These are phyloP conservation scores for Brenthis ino DNA, from an alignment of 2,888 invertebrate genomes.

Conservation along the genomic window DNA sequence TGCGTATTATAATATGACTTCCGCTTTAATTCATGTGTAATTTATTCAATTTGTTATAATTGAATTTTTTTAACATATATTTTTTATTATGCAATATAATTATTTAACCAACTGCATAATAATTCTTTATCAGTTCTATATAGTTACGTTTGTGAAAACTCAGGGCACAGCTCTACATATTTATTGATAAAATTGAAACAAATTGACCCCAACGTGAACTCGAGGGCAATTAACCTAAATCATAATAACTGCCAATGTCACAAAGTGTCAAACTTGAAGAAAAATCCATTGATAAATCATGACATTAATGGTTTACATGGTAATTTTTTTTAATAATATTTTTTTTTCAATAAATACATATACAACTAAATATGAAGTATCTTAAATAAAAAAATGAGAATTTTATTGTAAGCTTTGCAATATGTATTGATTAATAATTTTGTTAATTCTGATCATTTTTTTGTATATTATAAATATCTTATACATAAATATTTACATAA, in stretches of 20 bases:
- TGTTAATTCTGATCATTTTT: too few species aligned
- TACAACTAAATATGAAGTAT: too few species aligned
- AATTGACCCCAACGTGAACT: conserved; percentile 30
- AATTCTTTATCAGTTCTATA: neutral
- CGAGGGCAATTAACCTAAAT: conserved; percentile 40
- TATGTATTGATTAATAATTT: too few species aligned
- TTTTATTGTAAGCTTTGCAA: too few species aligned
- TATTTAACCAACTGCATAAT: neutral
- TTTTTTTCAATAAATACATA: too few species aligned
- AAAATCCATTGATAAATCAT: conserved; percentile 1
- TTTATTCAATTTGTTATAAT: neutral
- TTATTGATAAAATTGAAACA: conserved; percentile 32
- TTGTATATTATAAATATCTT: too few species aligned
- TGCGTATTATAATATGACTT: neutral
- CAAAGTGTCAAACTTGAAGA: conserved; percentile 4
- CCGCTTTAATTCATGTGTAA: neutral
- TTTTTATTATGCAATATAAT: neutral
- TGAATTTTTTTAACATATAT: neutral
- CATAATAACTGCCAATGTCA: conserved; percentile 36
- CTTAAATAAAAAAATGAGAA: too few species aligned
- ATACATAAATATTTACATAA: too few species aligned
- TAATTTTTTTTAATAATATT: neutral
- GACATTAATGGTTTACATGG: neutral
- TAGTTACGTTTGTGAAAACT: too few species aligned
- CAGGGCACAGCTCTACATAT: neutral